Percentiles rank a stretch among this genome's conserved stretches.
Conservation (phyloP, 2,888 invertebrate species). For the Tortrix viridana region DNA sequence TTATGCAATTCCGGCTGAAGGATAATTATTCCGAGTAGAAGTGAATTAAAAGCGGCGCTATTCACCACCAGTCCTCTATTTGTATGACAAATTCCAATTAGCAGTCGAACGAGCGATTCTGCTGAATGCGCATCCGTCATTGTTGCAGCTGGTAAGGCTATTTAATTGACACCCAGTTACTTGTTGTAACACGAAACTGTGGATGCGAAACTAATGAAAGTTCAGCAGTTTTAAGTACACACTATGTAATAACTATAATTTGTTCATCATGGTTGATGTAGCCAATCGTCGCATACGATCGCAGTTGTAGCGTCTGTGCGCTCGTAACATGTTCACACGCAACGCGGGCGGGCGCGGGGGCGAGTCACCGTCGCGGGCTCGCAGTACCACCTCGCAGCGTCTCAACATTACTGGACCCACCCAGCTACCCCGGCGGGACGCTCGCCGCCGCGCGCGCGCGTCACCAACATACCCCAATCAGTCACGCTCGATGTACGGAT, state of each 20-base stretch:
- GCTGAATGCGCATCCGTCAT: conserved; percentile 62
- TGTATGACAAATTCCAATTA: conserved; percentile 65
- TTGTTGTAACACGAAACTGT: conserved; percentile 52
- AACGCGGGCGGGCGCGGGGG: conserved; percentile 51
- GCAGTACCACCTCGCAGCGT: conserved; percentile 47
- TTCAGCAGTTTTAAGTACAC: conserved; percentile 69
- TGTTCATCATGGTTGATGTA: conserved; percentile 48
- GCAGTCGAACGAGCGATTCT: conserved; percentile 59
- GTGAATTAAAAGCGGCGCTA: conserved; percentile 55
- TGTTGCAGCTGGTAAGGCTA: conserved; percentile 72
- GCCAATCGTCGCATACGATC: conserved; percentile 34
- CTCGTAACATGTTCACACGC: conserved; percentile 73
- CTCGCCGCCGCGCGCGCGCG: conserved; percentile 39
- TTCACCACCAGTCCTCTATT: conserved; percentile 46
- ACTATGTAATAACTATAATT: conserved; percentile 59
- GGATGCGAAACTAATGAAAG: conserved; percentile 69
- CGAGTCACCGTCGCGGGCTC: conserved; percentile 35
- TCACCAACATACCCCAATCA: conserved; percentile 63
- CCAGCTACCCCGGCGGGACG: conserved; percentile 51
- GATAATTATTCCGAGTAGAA: conserved; percentile 55
- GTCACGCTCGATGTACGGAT: conserved; percentile 68
- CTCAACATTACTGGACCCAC: conserved; percentile 35
- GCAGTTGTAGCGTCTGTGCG: conserved; percentile 45
- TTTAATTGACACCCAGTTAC: conserved; percentile 77
- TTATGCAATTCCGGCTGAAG: conserved; percentile 68